Base-by-base conservation (phyloP, 2,113 vertebrate species). In the Hypocryptadius cinnamomeus region DNA sequence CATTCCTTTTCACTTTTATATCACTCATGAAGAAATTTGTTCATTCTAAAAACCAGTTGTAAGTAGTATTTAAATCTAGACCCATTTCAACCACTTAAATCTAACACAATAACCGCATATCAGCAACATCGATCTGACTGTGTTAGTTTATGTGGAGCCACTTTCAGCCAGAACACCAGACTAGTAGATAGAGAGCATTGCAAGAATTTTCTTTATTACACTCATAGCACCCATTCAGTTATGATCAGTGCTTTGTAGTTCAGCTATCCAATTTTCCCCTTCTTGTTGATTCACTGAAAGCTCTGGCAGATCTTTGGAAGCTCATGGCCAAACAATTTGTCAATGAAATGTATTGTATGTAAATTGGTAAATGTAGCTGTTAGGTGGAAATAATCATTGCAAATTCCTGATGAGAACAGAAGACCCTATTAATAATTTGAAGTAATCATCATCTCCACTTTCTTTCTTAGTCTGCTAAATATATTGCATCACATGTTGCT, bases 321-420 rank as follows among this genome's bases (percentile, higher is more conserved):
- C 86, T 92, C 48, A 64, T 60, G 33, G 80, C 71, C 66, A 92
- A 76, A 87, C 85, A 87, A 94, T 89, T 93, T 92, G 59, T 94
- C 92, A 90, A 50, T 92, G 42, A 72, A 91, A 79, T 79, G 13
- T 77, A 71, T 57, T 89, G 39, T n/a, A 73, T 94, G 15, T 71
- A 94, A 95, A 94, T 80, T 85, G 91, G 72, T 94, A 89, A 76
- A 88, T 94, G n/a, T 82, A 78, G 35, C 63, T 69, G 50, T 85
- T 92, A 70, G 57, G 50, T 79, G 70, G 88, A 89, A 92, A 79
- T 90, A 93, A 85, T 92, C 19, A 60, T 87, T 80, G 18, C 42
- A 82, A 78, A 69, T 82, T 94, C n/a, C 51, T 95, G 25, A 63
- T 89, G 59, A 86, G 57, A 87, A 84, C 23, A 72, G 42, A 76